Evolutionary conservation across 1,140 invertebrate species (phyloP), one percentile per base, ranked within the genome.

Genomic region (Ladona fulva): DNA sequence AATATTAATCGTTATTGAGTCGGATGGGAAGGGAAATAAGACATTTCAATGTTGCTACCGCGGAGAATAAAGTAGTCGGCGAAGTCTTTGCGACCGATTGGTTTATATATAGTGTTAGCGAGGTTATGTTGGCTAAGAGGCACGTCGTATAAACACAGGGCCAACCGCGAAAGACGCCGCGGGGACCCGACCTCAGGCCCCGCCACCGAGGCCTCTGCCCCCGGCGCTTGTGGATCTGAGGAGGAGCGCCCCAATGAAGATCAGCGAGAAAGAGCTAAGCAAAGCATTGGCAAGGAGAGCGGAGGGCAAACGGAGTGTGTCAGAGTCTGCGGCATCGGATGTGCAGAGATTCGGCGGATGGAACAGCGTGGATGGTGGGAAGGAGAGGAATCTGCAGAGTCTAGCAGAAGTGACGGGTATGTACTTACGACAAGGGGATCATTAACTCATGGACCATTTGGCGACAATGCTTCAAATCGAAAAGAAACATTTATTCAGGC

Each of bases 351-450:
- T 19, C 10, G 44, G 44, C 44, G 44, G 44, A 16, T 59, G 73
- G 37, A 22, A 5, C 7, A 19, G 14, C 22, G 29, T 79, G 42
- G 22, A n/a, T 24, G 22, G 22, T 19, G 22, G 42, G 3, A 77
- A 25, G 22, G 73, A 25, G 42, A 77, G 44, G 77, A 19, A 25
- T 77, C 77, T 74, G 42, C 25, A 25, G 25, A 74, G 77, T 25
- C 59, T n/a, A 16, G 74, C 52, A 37, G 78, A 29, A 74, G 66
- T 44, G 74, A 52, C 24, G 25, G 25, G 44, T 37, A 37, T 16
- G 52, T 66, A n/a, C n/a, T n/a, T n/a, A n/a, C n/a, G n/a, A n/a
- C n/a, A n/a, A n/a, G n/a, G n/a, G n/a, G n/a, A n/a, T n/a, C 8
- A 37, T 37, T 5, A 8, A 37, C 29, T 37, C 1, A 37, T 37